Evolutionary conservation across 1,140 invertebrate species (phyloP).

Genomic region (Ptiloglossa arizonensis): DNA sequence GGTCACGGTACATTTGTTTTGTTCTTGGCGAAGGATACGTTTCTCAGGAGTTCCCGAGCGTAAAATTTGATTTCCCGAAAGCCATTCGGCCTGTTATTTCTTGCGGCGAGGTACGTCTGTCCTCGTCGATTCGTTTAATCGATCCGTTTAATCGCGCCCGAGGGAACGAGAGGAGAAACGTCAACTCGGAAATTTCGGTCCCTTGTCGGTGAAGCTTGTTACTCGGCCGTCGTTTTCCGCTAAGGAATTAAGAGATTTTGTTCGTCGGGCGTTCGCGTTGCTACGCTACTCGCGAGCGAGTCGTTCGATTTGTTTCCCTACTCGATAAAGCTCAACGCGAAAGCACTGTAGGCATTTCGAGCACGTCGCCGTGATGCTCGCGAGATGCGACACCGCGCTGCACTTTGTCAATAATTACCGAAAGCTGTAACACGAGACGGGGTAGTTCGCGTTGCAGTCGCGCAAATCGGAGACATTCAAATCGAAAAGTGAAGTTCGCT

Average conservation of each 20-base stretch:
- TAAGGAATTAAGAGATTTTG: background rate
- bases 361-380: conserved; percentile 1
- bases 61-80: conserved; percentile 28
- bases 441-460: background rate
- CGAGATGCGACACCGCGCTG: background rate
- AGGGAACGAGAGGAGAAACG: no score
- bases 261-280: background rate
- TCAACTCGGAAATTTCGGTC: background rate
- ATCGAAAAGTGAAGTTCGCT: no score
- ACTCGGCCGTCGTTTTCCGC: no score
- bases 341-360: background rate
- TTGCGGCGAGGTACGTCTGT: background rate
- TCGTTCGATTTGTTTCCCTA: background rate
- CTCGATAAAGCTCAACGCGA: background rate
- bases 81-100: background rate
- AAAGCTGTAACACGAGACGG: background rate
- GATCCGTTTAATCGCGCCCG: background rate
- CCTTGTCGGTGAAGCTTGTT: no score
- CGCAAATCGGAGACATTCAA: background rate
- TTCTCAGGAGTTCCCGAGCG: background rate
- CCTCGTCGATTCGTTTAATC: conserved; percentile 20
- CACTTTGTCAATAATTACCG: conserved; percentile 27
- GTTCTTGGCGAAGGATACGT: background rate
- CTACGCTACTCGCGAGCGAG: background rate
- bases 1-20: conserved; percentile 30